Base-by-base conservation (phyloP, 1,140 invertebrate genomes). In the Caerostris extrusa region DNA sequence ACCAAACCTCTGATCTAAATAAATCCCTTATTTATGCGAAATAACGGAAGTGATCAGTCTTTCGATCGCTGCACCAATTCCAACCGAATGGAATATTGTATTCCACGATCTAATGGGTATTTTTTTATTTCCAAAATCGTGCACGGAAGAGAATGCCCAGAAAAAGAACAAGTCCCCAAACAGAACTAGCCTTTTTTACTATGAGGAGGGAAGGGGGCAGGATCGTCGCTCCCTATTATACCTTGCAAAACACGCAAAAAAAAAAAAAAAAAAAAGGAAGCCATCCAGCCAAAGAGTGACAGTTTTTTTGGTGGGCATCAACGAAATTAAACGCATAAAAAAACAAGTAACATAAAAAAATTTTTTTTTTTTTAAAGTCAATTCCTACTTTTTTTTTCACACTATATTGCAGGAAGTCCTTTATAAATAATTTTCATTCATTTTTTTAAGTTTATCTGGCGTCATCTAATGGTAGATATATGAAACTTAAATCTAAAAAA, bases 11-110 rank as follows among this genome's bases (percentile, higher is more conserved):
- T 77, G 71, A 50, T 77, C 71, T 77, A 77, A 53, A 77, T 77
- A 77, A 53, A 53, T 77, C 50, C 34, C 71, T 50, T 50, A 34
- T 77, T 50, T 77, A 71, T 50, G 10, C 71, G 71, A 77, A 34
- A 34, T 77, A 77, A 34, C 71, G 71, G 71, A 77, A 77, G 71
- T 34, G 71, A 77, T 77, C 71, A 50, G 71, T 77, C 71, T 77
- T 77, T 77, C 19, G 10, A 50, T 50, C 71, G 71, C 14, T 67
- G 7, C 61, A 67, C 61, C 61, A n/a, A 67, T n/a, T n/a, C 34
- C 34, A 12, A 0, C 71, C 53, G 71, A 77, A 77, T 77, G 34
- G 10, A 77, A 10, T 50, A 12, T 67, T 34, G 34, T 34, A 34
- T 34, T 34, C 34, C 10, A 53, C 34, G 12, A 50, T 53, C 71